Percentiles rank a stretch among this genome's conserved stretches.
phyloP scores from a whole-genome alignment of 2,113 vertebrate species.

The Podarcis raffonei region DNA sequence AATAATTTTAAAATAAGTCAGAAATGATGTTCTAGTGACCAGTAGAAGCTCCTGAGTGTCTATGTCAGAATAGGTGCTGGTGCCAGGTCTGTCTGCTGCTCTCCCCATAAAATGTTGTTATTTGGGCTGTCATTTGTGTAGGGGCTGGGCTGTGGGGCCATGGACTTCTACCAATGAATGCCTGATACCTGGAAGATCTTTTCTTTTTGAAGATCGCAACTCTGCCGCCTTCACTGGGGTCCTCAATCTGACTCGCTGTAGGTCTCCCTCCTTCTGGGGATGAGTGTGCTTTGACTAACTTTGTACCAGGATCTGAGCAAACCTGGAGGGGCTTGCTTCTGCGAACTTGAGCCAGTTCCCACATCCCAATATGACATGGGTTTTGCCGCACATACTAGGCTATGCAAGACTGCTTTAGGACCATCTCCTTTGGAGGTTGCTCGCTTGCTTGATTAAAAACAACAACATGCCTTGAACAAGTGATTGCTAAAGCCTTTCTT shows the following conservation, averaged over 20 bases:
- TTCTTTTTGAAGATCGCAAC: no score
- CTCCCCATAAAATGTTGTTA: no score
- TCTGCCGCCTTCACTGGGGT: neutral
- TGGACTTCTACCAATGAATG: neutral
- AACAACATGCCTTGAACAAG: no score
- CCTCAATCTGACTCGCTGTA: neutral
- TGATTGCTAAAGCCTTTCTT: neutral
- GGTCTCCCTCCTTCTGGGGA: neutral
- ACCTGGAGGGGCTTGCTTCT: neutral
- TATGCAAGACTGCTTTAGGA: neutral
- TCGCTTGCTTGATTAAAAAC: no score
- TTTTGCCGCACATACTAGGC: neutral
- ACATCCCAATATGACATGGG: neutral
- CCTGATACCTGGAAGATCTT: neutral
- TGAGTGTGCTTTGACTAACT: neutral
- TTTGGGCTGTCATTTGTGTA: no score
- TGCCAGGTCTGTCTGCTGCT: no score
- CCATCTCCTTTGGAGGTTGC: neutral
- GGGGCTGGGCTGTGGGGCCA: no score
- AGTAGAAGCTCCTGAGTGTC: no score
- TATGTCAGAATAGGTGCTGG: no score
- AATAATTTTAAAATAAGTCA: no score
- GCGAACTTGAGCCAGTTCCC: neutral
- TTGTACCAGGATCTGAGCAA: neutral
- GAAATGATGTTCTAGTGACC: no score